These are phyloP conservation scores for Podabrus alpinus DNA, from an alignment of 2,888 invertebrate species.

Conservation along the genomic window DNA sequence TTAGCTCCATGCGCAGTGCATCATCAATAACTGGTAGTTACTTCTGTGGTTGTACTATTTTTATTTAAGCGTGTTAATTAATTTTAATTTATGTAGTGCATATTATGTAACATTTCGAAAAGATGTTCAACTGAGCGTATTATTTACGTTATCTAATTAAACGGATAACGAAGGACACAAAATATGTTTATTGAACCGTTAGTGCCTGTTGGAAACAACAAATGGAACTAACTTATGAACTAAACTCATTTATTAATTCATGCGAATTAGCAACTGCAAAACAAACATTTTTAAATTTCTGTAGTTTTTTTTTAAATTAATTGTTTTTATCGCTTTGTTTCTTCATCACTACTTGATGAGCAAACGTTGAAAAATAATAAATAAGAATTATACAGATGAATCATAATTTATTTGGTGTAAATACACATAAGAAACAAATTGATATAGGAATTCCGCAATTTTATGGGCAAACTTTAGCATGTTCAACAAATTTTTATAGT, in stretches of 20 bases:
- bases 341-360: background rate
- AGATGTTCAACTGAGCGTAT: background rate
- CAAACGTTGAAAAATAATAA: too few relatives aligned
- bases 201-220: slow-evolving; percentile 35
- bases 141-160: slow-evolving; percentile 24
- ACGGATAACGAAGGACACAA: slow-evolving; percentile 25
- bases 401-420: too few relatives aligned
- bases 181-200: slow-evolving; percentile 34
- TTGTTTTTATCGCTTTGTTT: background rate
- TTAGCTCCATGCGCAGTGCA: background rate
- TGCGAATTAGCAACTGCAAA: background rate
- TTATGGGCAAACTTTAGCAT: background rate
- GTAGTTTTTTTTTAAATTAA: background rate
- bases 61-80: background rate
- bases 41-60: background rate
- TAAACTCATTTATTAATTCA: background rate
- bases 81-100: background rate
- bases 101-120: background rate
- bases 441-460: background rate
- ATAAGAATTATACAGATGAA: too few relatives aligned
- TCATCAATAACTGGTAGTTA: too few relatives aligned
- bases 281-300: too few relatives aligned
- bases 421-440: too few relatives aligned
- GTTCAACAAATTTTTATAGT: background rate
- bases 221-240: slow-evolving; percentile 8